Percentiles rank a stretch among this genome's conserved stretches.
Evolutionary conservation across 2,113 vertebrate genomes (phyloP).

Genomic region (Engraulis encrasicolus): DNA sequence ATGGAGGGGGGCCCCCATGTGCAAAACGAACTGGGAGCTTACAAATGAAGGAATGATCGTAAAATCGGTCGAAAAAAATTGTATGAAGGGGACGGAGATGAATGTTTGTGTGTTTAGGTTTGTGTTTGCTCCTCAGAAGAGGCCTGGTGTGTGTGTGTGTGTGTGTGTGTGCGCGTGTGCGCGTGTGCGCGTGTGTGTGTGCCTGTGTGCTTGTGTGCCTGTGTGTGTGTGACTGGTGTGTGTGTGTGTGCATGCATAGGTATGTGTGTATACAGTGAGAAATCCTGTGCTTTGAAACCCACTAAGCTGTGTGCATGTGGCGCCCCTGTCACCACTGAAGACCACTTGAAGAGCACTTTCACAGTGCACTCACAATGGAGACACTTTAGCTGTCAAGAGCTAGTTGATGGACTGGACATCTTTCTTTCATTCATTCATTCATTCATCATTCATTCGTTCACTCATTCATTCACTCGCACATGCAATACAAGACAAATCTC

Average conservation of each 20-base stretch:
- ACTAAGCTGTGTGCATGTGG: slow-evolving; percentile 51
- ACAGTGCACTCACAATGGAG: slow-evolving; percentile 67
- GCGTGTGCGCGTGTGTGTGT: slow-evolving; percentile 15
- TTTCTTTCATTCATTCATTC: slow-evolving; percentile 46
- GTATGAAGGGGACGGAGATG: slow-evolving; percentile 26
- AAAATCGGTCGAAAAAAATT: no score
- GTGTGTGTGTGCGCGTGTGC: not conserved
- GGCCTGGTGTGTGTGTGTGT: not conserved
- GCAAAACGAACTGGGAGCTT: slow-evolving; percentile 31
- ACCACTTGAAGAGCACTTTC: slow-evolving; percentile 73
- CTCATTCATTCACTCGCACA: slow-evolving; percentile 48
- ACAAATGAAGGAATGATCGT: slow-evolving; percentile 42
- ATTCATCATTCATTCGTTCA: no score
- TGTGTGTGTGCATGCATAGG: slow-evolving; percentile 24
- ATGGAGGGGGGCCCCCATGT: not conserved
- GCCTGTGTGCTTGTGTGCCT: slow-evolving; percentile 36
- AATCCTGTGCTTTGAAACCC: slow-evolving; percentile 29
- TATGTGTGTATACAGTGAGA: slow-evolving; percentile 40
- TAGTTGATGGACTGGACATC: slow-evolving; percentile 28
- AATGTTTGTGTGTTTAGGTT: not conserved
- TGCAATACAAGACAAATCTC: slow-evolving; percentile 53
- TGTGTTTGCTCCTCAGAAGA: no score
- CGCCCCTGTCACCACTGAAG: slow-evolving; percentile 68
- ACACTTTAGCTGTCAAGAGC: slow-evolving; percentile 52
- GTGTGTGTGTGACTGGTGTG: slow-evolving; percentile 39